Evolutionary conservation across 2,888 invertebrate genomes (phyloP), one percentile per base, ranked within the genome.

Genomic region (Ectemnius cavifrons): DNA sequence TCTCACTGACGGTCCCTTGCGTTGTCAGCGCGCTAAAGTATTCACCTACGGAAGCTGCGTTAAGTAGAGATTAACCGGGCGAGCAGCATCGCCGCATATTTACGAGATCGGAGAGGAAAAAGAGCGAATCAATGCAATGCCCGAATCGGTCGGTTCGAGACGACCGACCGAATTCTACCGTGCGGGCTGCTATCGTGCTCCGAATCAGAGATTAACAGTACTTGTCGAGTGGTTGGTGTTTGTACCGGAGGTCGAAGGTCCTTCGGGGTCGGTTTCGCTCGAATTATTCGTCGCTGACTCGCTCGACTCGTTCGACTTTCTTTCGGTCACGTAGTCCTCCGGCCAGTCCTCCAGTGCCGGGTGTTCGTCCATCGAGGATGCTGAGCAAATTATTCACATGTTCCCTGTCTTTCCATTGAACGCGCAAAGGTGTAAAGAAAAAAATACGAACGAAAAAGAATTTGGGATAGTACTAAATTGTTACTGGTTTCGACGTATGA

Each of bases 241-340:
- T n/a, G 63, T 49, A 49, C 18, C 59, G 8, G 79, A 77, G 16
- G 79, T 71, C 66, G 82, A 77, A 69, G 81, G 68, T 73, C 62
- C 79, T 66, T 69, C 77, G 56, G 67, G 63, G 71, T 78, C 71
- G 20, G 57, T 49, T 57, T 60, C 66, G 56, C 61, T 63, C 65
- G 70, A 78, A 73, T 72, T 52, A 71, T 64, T 67, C 57, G 66
- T 57, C 46, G 73, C 59, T 60, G 63, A 61, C 74, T 70, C 66
- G 59, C 62, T 64, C 46, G 64, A 16, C 14, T 52, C 52, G 52
- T 52, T 67, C 57, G 64, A 16, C 14, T 52, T 16, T 14, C 16
- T 67, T 67, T 68, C 62, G n/a, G 20, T 49, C 57, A 58, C 62
- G 56, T 27, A 37, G 69, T 61, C 67, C 58, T 73, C 77, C 20